Evolutionary conservation across 1,140 invertebrate genomes (phyloP).

Genomic region (Drosophila bocki): DNA sequence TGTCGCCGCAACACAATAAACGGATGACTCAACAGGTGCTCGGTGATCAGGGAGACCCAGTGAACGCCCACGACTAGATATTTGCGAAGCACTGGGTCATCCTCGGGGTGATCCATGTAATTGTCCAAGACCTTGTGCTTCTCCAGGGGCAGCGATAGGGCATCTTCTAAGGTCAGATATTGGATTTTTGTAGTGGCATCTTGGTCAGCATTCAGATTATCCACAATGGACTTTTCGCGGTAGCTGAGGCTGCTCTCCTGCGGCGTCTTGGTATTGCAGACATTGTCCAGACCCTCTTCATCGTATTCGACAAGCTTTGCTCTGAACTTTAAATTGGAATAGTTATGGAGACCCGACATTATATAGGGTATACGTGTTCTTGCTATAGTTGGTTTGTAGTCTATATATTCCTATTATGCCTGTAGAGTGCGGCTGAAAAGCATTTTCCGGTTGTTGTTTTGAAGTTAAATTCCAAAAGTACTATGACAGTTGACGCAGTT

Average conservation of each 20-base stretch:
- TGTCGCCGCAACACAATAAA: conserved; percentile 96
- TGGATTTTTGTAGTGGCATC: conserved; percentile 26
- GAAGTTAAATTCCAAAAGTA: conserved; percentile 3
- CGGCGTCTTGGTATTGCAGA: background rate
- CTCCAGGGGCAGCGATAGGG: conserved; percentile 57
- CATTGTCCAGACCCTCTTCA: background rate
- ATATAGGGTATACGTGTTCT: background rate
- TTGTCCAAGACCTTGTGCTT: conserved; percentile 74
- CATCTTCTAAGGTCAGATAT: conserved; percentile 69
- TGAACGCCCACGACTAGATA: conserved; percentile 91
- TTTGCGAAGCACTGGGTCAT: conserved; percentile 86
- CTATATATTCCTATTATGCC: background rate
- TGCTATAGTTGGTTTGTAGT: background rate
- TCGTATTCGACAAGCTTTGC: background rate
- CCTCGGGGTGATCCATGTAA: conserved; percentile 86
- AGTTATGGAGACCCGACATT: conserved; percentile 5
- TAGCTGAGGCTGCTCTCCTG: conserved; percentile 1
- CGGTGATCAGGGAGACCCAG: conserved; percentile 92
- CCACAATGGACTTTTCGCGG: conserved; percentile 31
- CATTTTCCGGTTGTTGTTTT: conserved; percentile 3
- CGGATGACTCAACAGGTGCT: conserved; percentile 96
- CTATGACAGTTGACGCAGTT: background rate
- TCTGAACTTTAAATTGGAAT: conserved; percentile 1
- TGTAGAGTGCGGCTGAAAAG: background rate
- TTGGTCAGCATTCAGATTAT: conserved; percentile 29